Base-by-base conservation (phyloP, 2,113 vertebrate genomes). In the Sebastes schlegelii region DNA sequence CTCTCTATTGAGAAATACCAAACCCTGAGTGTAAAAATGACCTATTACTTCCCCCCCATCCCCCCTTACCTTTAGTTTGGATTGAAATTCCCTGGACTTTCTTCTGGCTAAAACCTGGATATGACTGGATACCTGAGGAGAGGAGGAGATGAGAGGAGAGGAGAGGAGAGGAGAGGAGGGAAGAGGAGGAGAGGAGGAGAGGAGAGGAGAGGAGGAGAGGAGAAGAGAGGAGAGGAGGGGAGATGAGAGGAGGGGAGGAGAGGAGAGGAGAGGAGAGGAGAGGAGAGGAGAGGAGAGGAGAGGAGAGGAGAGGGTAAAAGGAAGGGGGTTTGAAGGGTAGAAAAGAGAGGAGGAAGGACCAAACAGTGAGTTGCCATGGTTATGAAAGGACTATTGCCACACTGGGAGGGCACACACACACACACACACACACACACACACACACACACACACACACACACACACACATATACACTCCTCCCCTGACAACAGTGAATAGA, bases 31-130 rank as follows among this genome's bases (percentile, higher is more conserved):
- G 17, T 55, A 43, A 26, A 40, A 6, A 13, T 21, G 19, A 34
- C 52, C 17, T 34, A 23, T 19, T n/a, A 71, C 3, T 3, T 1
- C 5, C 5, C 42, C 4, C 93, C 96, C 23, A 1, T 2, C 16
- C 3, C 16, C 10, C 58, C 58, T 96, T 96, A 99, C 98, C 98
- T 99, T 99, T 95, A 99, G 96, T 95, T 99, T 99, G 94, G 98
- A 97, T 95, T 99, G 98, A 96, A 99, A 97, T 95, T 99, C 98
- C 94, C 98, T 96, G 96, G 97, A 99, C 97, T 99, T 99, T 95
- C 98, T 97, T 96, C 98, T 97, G 94, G 98, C 98, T 96, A 99
- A 96, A 93, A 99, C 98, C 96, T 99, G 98, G 96, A 99, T 99
- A 93, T 99, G 98, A 97, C 98, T 99, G 96, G 98, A 99, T 95